These are phyloP conservation scores for Opisthocomus hoazin DNA, from an alignment of 2,113 vertebrate genomes.

Conservation along the genomic window DNA sequence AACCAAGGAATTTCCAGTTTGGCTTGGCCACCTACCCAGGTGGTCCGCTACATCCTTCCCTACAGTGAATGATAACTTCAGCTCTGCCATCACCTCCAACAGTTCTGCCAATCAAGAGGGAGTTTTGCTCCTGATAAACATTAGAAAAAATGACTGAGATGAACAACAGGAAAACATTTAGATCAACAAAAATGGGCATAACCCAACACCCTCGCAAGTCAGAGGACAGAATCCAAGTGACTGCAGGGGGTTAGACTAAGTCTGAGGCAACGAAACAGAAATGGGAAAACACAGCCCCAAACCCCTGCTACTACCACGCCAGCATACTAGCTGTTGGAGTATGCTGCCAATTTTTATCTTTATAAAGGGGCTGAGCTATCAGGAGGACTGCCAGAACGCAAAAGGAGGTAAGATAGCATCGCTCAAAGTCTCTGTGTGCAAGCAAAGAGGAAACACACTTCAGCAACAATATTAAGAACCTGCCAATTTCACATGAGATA, in stretches of 20 bases:
- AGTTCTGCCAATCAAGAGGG: not conserved
- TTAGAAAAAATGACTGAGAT: not conserved
- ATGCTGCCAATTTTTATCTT: not conserved
- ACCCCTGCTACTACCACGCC: not conserved
- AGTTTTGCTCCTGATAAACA: not conserved
- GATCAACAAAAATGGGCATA: not conserved
- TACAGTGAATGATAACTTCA: not conserved
- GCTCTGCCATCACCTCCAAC: not conserved
- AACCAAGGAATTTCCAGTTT: not conserved
- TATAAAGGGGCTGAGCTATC: not conserved
- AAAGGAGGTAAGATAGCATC: not conserved
- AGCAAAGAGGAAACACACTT: not conserved
- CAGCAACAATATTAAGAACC: not conserved
- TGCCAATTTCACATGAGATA: not conserved
- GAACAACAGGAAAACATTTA: not conserved
- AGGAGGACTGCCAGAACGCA: not conserved
- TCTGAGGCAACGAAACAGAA: not conserved
- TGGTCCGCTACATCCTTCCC: not conserved
- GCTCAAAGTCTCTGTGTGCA: not conserved
- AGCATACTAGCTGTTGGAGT: not conserved
- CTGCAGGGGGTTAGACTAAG: not conserved
- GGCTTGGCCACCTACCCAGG: not conserved
- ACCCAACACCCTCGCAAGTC: not conserved
- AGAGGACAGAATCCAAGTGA: not conserved
- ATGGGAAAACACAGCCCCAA: not conserved